phyloP scores from a whole-genome alignment of 2,113 vertebrate genomes.

The Passer montanus region DNA sequence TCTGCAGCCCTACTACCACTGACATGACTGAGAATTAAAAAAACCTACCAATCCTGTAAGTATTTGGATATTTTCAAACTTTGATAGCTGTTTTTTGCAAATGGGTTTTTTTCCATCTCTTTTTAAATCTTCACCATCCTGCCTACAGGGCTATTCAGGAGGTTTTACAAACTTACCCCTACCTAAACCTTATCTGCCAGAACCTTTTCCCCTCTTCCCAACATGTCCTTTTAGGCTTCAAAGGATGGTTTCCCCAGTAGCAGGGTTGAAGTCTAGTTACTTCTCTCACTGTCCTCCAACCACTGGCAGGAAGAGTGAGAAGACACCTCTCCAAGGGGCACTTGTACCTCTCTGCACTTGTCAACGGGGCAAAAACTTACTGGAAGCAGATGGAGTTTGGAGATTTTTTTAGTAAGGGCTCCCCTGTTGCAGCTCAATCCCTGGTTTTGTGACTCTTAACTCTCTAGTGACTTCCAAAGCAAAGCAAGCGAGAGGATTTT shows the following conservation, averaged over 20 bases:
- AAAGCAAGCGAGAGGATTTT: not conserved
- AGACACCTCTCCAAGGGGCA: not conserved
- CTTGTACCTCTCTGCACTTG: not conserved
- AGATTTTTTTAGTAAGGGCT: not conserved
- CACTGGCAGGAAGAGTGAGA: not conserved
- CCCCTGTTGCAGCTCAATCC: not conserved
- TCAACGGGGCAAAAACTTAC: not conserved
- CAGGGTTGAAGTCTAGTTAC: not conserved
- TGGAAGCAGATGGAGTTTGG: not conserved
- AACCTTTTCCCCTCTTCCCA: not conserved
- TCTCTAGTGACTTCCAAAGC: not conserved
- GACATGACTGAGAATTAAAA: not conserved
- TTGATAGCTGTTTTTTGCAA: not conserved
- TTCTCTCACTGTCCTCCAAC: not conserved
- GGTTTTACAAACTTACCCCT: not conserved
- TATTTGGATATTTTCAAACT: not conserved
- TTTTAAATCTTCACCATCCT: not conserved
- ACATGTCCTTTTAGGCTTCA: not conserved
- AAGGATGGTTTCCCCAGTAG: not conserved
- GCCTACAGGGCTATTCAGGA: not conserved
- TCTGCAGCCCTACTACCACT: not conserved
- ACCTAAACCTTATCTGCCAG: not conserved
- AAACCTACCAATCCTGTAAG: not conserved
- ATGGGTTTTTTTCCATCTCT: not conserved
- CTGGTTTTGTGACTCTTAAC: not conserved